These are phyloP conservation scores for Eublepharis macularius DNA, from an alignment of 2,113 vertebrate species.

Conservation along the genomic window DNA sequence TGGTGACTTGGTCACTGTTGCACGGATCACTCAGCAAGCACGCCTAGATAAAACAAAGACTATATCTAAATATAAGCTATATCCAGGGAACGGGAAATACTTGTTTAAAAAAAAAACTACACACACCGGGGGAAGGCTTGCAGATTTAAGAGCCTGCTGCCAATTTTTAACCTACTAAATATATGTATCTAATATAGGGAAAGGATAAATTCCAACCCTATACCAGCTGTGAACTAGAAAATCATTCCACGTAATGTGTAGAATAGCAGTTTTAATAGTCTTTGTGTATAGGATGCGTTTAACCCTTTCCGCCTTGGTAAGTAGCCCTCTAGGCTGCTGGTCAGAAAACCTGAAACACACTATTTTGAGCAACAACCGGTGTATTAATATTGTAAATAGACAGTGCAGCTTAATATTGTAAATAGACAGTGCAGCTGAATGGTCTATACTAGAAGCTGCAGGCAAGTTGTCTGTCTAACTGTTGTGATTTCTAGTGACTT, in stretches of 20 bases:
- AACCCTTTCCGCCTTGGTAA: conserved; percentile 35
- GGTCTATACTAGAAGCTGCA: conserved; percentile 25
- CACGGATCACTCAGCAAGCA: conserved; percentile 82
- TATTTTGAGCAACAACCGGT: conserved; percentile 20
- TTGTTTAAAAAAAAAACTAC: conserved; percentile 44
- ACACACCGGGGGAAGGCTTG: neutral
- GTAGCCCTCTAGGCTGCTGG: neutral
- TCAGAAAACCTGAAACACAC: neutral
- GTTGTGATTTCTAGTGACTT: conserved; percentile 27
- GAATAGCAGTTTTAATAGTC: conserved; percentile 38
- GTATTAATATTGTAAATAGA: conserved; percentile 21
- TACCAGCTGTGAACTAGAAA: conserved; percentile 37
- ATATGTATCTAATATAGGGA: neutral
- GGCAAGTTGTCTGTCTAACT: conserved; percentile 16
- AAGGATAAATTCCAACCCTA: conserved; percentile 10
- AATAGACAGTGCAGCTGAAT: neutral
- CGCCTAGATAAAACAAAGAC: conserved; percentile 72
- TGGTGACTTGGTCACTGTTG: conserved; percentile 75
- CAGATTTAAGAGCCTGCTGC: neutral
- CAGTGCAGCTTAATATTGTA: conserved; percentile 29
- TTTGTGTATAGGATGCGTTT: conserved; percentile 30
- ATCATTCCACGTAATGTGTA: conserved; percentile 43
- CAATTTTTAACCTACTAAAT: neutral
- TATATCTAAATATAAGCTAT: conserved; percentile 69
- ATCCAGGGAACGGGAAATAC: conserved; percentile 72